Conservation (phyloP, 2,797 vertebrate genomes). For the Pseudomugil tenellus region DNA sequence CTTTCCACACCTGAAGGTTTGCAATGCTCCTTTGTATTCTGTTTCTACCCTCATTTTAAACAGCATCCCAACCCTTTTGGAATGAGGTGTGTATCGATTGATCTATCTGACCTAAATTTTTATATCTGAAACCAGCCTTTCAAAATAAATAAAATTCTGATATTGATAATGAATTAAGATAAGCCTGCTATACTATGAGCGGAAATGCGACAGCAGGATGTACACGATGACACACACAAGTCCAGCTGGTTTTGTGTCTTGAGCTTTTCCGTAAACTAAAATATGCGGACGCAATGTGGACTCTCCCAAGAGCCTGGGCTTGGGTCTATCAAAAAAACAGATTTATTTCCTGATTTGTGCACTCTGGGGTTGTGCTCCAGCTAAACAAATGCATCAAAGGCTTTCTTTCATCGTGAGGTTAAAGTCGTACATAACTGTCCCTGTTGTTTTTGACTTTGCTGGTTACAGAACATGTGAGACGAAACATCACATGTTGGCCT, state of each 20-base stretch:
- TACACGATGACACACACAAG: constrained; percentile 40
- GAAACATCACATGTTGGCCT: background rate
- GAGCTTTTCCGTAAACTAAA: constrained; percentile 59
- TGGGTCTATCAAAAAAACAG: constrained; percentile 48
- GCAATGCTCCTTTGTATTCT: too few species aligned
- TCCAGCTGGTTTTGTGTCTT: constrained; percentile 48
- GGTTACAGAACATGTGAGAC: constrained; percentile 9
- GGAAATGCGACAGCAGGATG: constrained; percentile 70
- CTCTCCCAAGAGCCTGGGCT: constrained; percentile 59
- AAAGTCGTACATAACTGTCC: constrained; percentile 38
- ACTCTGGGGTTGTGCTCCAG: constrained; percentile 50
- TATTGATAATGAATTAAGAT: constrained; percentile 32
- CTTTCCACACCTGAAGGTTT: too few species aligned
- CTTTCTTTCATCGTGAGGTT: constrained; percentile 60
- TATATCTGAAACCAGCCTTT: too few species aligned
- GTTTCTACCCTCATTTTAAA: too few species aligned
- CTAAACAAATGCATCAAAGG: constrained; percentile 78
- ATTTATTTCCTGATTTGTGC: constrained; percentile 60
- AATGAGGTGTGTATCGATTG: too few species aligned
- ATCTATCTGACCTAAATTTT: too few species aligned
- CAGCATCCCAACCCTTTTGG: too few species aligned
- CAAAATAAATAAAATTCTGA: background rate
- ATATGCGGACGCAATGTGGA: constrained; percentile 39
- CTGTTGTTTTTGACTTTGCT: constrained; percentile 25
- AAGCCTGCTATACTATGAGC: constrained; percentile 31